Evolutionary conservation across 1,140 invertebrate species (phyloP).

Genomic region (Tachypleus tridentatus): DNA sequence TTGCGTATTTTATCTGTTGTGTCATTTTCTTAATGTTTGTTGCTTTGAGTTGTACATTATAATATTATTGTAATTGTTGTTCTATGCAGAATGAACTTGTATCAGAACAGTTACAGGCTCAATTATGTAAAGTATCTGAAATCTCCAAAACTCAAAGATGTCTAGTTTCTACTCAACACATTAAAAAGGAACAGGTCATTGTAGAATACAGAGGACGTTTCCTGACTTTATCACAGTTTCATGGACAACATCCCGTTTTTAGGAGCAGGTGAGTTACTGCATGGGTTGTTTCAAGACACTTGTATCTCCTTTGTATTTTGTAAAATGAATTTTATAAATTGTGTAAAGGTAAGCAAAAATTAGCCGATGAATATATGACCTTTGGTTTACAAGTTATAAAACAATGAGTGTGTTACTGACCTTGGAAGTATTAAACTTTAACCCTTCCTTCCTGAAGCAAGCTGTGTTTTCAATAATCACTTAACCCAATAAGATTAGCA

Average conservation of each 20-base stretch:
- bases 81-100: too few relatives aligned
- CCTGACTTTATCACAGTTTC: slow-evolving; percentile 66
- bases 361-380: too few relatives aligned
- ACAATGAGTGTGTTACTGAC: too few relatives aligned
- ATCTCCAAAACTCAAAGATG: slow-evolving; percentile 31
- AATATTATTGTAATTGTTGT: too few relatives aligned
- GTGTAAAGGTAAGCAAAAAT: slow-evolving; percentile 13
- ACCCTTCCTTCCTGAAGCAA: too few relatives aligned
- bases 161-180: slow-evolving; percentile 58
- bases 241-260: slow-evolving; percentile 29
- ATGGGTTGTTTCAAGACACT: background rate
- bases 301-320: background rate
- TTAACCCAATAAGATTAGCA: too few relatives aligned
- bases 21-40: too few relatives aligned
- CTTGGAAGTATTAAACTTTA: too few relatives aligned
- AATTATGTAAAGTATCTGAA: slow-evolving; percentile 29
- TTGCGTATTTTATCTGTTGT: too few relatives aligned
- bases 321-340: background rate
- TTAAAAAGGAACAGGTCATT: slow-evolving; percentile 63
- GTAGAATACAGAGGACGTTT: slow-evolving; percentile 84
- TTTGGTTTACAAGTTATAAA: too few relatives aligned
- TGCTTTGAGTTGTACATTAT: too few relatives aligned
- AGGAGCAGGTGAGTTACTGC: slow-evolving; percentile 22
- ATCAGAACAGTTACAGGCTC: slow-evolving; percentile 22
- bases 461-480: too few relatives aligned